These are phyloP conservation scores for Rhinophrynus dorsalis DNA, from an alignment of 2,797 vertebrate genomes.

Conservation along the genomic window DNA sequence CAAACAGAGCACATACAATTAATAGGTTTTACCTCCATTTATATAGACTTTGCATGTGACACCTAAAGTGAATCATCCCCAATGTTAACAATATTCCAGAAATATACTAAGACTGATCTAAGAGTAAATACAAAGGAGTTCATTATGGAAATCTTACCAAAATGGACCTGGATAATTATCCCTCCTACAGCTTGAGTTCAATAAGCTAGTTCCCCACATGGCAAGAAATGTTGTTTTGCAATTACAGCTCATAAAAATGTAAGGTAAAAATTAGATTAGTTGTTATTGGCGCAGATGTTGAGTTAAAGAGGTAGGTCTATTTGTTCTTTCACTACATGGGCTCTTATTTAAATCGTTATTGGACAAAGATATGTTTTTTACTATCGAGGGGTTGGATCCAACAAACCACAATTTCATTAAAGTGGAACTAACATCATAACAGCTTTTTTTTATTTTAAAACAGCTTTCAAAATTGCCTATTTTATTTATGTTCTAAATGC, in stretches of 20 bases:
- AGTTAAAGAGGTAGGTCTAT: slow-evolving; percentile 47
- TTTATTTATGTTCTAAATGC: too few relatives aligned
- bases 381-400: slow-evolving; percentile 25
- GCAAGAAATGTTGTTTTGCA: slow-evolving; percentile 50
- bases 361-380: slow-evolving; percentile 31
- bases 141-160: slow-evolving; percentile 49
- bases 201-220: slow-evolving; percentile 51
- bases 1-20: slow-evolving; percentile 1
- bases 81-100: slow-evolving; percentile 43
- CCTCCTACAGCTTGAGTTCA: slow-evolving; percentile 50
- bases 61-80: too few relatives aligned
- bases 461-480: too few relatives aligned
- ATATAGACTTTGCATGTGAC: too few relatives aligned
- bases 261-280: slow-evolving; percentile 52
- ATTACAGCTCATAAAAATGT: slow-evolving; percentile 51
- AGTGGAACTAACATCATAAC: too few relatives aligned
- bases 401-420: slow-evolving; percentile 15
- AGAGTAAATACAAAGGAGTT: slow-evolving; percentile 49
- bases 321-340: slow-evolving; percentile 48
- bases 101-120: slow-evolving; percentile 36
- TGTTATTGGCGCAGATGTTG: slow-evolving; percentile 50
- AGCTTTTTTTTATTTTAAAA: too few relatives aligned
- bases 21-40: neutral
- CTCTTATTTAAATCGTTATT: slow-evolving; percentile 43
- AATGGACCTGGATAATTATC: slow-evolving; percentile 49